These are phyloP conservation scores for Heterochromis multidens DNA, from an alignment of 2,113 vertebrate genomes.

Conservation along the genomic window DNA sequence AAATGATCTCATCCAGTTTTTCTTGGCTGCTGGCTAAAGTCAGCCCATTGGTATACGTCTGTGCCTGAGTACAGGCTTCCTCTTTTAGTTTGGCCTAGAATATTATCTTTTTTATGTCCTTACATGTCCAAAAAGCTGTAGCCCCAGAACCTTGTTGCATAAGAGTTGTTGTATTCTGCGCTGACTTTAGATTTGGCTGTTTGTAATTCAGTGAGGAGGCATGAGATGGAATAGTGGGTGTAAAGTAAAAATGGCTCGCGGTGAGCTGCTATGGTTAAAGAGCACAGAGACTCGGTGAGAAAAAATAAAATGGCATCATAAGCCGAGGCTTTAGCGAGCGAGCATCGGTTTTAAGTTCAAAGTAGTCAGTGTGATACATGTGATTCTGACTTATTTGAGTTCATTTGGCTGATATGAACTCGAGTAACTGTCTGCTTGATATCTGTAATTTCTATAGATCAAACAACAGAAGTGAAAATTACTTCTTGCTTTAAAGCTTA, in stretches of 20 bases:
- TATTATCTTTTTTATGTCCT: conserved; percentile 45
- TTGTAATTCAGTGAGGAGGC: not conserved
- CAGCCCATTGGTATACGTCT: conserved; percentile 23
- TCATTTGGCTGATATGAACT: not conserved
- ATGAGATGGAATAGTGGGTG: not conserved
- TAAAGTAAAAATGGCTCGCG: not conserved
- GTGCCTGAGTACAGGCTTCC: conserved; percentile 15
- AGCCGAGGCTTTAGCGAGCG: not conserved
- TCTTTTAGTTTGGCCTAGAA: conserved; percentile 33
- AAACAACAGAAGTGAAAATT: not conserved
- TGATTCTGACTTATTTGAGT: not conserved
- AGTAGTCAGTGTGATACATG: not conserved
- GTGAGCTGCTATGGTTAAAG: not conserved
- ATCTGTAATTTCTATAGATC: not conserved
- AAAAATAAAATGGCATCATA: not conserved
- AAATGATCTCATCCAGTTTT: conserved; percentile 60
- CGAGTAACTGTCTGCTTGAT: not conserved
- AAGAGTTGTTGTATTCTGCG: not conserved
- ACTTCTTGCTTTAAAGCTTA: not conserved
- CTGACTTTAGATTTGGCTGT: not conserved
- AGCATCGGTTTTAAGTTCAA: not conserved
- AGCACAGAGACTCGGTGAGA: not conserved
- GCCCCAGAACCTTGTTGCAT: not conserved
- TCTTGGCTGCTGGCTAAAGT: conserved; percentile 49
- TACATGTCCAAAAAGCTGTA: conserved; percentile 50